Evolutionary conservation across 2,113 vertebrate genomes (phyloP).

Genomic region (Microcebus jonahi): DNA sequence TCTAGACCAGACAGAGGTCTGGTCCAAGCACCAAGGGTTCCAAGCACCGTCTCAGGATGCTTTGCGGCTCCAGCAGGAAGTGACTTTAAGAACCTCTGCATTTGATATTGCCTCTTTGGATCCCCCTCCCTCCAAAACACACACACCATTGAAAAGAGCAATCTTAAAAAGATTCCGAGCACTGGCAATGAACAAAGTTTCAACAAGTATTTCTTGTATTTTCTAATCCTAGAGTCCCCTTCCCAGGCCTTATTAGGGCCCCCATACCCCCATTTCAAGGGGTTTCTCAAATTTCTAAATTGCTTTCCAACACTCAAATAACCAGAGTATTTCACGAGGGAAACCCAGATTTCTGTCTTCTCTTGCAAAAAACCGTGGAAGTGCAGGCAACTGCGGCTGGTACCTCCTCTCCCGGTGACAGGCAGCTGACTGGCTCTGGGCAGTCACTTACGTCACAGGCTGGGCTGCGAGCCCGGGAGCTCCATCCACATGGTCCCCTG

Average conservation of each 20-base stretch:
- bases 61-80: neutral
- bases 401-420: fast-evolving
- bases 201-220: neutral
- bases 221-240: neutral
- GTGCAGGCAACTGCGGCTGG: fast-evolving
- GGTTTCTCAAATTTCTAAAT: neutral
- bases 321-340: neutral
- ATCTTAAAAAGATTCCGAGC: neutral
- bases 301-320: neutral
- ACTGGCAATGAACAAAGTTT: neutral
- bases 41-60: neutral
- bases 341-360: neutral
- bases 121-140: neutral
- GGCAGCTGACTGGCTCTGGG: neutral
- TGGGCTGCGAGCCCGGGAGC: neutral
- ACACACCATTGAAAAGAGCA: neutral
- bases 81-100: neutral
- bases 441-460: neutral
- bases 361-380: neutral
- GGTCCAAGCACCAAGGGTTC: neutral
- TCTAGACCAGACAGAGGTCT: neutral
- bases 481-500: fast-evolving
- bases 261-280: neutral
- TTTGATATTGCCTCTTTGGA: neutral
- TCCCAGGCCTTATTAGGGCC: neutral